A percentile compares a stretch with the other conserved stretches of the same genome.
phyloP scores from a whole-genome alignment of 2,113 vertebrate species.

The Dasyprocta punctata region DNA sequence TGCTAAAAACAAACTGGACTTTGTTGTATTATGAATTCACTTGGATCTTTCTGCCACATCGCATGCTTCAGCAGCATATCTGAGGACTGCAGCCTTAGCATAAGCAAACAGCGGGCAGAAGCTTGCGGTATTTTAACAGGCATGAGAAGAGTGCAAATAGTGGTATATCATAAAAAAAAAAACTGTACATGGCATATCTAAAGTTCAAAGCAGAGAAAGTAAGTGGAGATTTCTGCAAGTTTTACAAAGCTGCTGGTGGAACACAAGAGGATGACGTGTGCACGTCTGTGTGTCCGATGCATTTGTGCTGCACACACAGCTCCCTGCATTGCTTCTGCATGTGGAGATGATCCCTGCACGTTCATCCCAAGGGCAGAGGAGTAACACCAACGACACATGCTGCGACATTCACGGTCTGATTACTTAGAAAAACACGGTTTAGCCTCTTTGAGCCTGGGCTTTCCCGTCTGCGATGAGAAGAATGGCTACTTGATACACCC shows the following conservation, averaged over 20 bases:
- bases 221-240: not conserved
- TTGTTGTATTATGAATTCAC: slow-evolving; percentile 79
- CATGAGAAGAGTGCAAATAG: slow-evolving; percentile 71
- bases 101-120: slow-evolving; percentile 78
- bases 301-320: not conserved
- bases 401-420: not conserved
- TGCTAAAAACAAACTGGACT: slow-evolving; percentile 82
- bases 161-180: slow-evolving; percentile 24
- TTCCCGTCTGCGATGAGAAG: not conserved
- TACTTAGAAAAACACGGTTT: not conserved
- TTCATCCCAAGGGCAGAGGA: not conserved
- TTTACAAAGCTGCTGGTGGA: not conserved
- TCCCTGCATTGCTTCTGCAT: not conserved
- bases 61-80: slow-evolving; percentile 75
- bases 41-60: slow-evolving; percentile 74
- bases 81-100: slow-evolving; percentile 75
- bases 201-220: slow-evolving; percentile 19
- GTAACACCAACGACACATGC: not conserved
- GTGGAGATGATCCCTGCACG: not conserved
- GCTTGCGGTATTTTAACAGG: slow-evolving; percentile 75
- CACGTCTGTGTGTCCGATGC: not conserved
- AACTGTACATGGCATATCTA: not conserved
- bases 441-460: not conserved
- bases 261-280: not conserved
- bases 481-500: not conserved